Percentiles rank a stretch among this genome's conserved stretches.
These are phyloP conservation scores for Gallinago solitaria DNA, from an alignment of 2,797 vertebrate genomes.

Conservation along the genomic window DNA sequence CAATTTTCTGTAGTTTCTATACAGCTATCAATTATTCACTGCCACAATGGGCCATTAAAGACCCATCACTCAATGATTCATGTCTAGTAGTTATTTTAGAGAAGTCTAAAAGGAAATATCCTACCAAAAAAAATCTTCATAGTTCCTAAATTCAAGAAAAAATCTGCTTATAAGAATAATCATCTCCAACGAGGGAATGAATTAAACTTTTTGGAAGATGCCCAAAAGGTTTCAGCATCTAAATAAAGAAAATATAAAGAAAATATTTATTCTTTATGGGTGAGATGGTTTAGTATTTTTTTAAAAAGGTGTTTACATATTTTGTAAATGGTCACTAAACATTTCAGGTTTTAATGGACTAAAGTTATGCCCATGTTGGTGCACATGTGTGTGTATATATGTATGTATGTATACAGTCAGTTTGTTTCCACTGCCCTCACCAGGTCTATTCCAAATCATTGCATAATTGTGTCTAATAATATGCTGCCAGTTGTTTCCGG, in stretches of 20 bases:
- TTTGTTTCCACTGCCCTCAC: neutral
- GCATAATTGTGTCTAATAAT: neutral
- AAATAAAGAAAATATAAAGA: neutral
- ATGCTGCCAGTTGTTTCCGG: neutral
- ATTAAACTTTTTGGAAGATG: neutral
- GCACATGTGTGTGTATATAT: rapidly evolving
- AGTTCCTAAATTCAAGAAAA: neutral
- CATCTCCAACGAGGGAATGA: neutral
- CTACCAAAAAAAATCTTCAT: neutral
- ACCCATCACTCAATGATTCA: neutral
- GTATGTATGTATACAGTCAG: too few relatives aligned
- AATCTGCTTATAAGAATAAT: neutral
- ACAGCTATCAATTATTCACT: neutral
- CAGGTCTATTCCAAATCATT: neutral
- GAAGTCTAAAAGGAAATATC: neutral
- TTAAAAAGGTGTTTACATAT: neutral
- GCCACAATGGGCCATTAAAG: neutral
- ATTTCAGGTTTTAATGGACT: neutral
- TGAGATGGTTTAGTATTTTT: neutral
- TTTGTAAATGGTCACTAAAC: neutral
- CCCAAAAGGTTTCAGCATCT: neutral
- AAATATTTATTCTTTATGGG: neutral
- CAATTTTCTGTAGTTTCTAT: neutral
- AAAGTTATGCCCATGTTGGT: neutral
- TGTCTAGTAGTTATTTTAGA: neutral